phyloP scores from a whole-genome alignment of 1,140 invertebrate species.

The Trichonephila clavipes region DNA sequence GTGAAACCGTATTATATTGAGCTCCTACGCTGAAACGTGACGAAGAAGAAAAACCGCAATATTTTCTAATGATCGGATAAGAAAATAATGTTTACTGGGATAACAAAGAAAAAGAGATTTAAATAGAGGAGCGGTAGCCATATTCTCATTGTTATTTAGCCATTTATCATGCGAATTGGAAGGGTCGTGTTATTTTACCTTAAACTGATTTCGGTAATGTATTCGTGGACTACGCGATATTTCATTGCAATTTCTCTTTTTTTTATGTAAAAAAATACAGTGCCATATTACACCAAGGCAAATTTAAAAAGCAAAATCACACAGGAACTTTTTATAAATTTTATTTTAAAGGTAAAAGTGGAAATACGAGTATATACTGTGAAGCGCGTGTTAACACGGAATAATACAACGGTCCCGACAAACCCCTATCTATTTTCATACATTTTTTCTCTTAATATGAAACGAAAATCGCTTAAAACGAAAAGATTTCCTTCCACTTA shows the following conservation, averaged over 20 bases:
- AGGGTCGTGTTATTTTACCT: not conserved
- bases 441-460: no score
- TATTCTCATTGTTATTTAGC: not conserved
- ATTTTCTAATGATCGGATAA: constrained; percentile 12
- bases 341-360: no score
- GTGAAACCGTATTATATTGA: not conserved
- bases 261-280: not conserved
- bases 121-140: not conserved
- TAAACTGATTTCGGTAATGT: not conserved
- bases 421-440: no score
- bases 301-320: not conserved
- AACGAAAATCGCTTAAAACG: no score
- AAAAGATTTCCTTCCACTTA: not conserved
- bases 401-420: no score
- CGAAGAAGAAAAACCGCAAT: not conserved
- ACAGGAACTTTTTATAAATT: not conserved
- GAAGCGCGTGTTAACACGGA: no score
- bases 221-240: not conserved
- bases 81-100: not conserved
- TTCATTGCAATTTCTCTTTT: not conserved
- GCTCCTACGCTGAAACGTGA: constrained; percentile 16
- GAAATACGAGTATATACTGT: no score
- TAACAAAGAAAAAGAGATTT: not conserved
- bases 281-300: not conserved
- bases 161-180: not conserved